A percentile compares a stretch with the other conserved stretches of the same genome.
These are phyloP conservation scores for Diachasma alloeum DNA, from an alignment of 1,140 invertebrate species.

Conservation along the genomic window DNA sequence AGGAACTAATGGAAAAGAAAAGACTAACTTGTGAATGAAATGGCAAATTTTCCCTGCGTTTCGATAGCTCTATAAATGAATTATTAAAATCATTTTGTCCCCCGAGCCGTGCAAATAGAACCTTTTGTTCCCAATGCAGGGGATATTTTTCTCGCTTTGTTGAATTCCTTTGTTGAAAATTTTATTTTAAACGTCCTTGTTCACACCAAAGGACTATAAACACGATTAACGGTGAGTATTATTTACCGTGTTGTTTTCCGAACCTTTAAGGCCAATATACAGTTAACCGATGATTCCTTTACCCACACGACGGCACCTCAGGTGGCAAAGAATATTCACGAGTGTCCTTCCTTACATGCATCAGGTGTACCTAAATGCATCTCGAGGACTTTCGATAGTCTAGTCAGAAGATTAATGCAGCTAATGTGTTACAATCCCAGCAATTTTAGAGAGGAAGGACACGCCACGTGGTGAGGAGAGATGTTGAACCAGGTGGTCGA, in stretches of 20 bases:
- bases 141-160: not conserved
- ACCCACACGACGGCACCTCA: not conserved
- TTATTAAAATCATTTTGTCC: too few species aligned
- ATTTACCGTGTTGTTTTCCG: constrained; percentile 17
- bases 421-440: not conserved
- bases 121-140: not conserved
- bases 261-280: constrained; percentile 24
- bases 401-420: not conserved
- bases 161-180: not conserved
- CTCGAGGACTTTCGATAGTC: not conserved
- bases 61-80: too few species aligned
- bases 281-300: constrained; percentile 22
- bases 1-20: too few species aligned
- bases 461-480: too few species aligned
- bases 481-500: too few species aligned
- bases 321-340: not conserved
- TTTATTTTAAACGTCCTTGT: not conserved
- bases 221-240: constrained; percentile 20
- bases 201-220: not conserved
- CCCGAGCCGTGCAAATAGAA: not conserved
- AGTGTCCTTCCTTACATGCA: not conserved
- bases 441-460: too few species aligned
- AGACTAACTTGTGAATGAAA: too few species aligned
- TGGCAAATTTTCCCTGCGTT: too few species aligned
- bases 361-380: not conserved